A percentile compares a stretch with the other conserved stretches of the same genome.
Conservation (phyloP, 2,888 invertebrate genomes). For the Perithous albicinctus region DNA sequence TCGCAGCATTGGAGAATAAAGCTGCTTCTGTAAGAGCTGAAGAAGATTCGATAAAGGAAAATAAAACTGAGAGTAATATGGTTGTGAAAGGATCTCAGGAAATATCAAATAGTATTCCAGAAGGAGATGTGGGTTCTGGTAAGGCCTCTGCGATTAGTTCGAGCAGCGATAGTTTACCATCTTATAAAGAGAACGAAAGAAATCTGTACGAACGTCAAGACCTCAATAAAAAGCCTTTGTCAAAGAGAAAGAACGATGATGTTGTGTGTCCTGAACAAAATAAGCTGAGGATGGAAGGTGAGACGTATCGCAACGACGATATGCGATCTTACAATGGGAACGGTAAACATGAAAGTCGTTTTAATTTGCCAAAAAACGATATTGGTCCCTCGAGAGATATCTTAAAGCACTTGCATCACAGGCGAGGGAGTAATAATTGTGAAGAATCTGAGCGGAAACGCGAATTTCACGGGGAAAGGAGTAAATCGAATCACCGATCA, state of each 20-base stretch:
- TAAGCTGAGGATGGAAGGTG: background rate
- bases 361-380: background rate
- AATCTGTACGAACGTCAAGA: slow-evolving; percentile 8
- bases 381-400: slow-evolving; percentile 3
- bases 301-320: background rate
- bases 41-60: background rate
- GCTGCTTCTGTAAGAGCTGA: background rate
- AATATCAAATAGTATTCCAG: background rate
- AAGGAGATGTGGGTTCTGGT: background rate
- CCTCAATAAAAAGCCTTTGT: background rate
- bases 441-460: background rate
- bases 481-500: slow-evolving; percentile 48
- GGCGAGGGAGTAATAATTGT: background rate
- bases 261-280: background rate
- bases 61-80: background rate
- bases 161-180: background rate
- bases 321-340: background rate
- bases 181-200: slow-evolving; percentile 38
- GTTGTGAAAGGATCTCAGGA: background rate
- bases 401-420: background rate
- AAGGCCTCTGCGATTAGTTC: background rate
- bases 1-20: background rate
- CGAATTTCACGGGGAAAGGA: slow-evolving; percentile 1
- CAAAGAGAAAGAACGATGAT: slow-evolving; percentile 13
- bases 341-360: background rate